Evolutionary conservation across 2,888 invertebrate genomes (phyloP).

Genomic region (Galeopsomyia nigrocyanea): DNA sequence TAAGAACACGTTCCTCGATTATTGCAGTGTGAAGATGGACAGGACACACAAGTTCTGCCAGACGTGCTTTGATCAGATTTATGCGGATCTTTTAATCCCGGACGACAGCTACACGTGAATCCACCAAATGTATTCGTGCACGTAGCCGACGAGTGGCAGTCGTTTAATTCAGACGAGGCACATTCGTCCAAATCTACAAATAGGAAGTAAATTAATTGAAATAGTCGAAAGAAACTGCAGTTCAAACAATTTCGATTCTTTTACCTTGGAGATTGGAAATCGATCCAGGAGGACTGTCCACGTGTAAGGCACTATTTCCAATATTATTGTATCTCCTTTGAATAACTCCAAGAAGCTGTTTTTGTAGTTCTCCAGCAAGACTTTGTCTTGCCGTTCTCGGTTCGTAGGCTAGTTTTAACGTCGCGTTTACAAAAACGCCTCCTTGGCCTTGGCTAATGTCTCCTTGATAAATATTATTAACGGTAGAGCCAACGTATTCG

Average conservation of each 20-base stretch:
- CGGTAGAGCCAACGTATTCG: conserved; percentile 84
- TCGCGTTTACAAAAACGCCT: conserved; percentile 88
- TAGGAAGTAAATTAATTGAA: background rate
- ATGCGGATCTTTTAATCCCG: conserved; percentile 83
- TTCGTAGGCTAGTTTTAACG: conserved; percentile 75
- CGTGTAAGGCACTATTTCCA: conserved; percentile 88
- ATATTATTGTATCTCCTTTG: conserved; percentile 88
- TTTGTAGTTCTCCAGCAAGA: conserved; percentile 83
- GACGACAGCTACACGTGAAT: conserved; percentile 82
- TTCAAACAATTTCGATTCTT: conserved; percentile 15
- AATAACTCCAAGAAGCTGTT: conserved; percentile 87
- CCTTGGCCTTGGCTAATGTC: conserved; percentile 78
- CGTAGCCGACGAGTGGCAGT: conserved; percentile 83
- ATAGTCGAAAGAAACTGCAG: background rate
- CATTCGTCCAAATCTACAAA: conserved; percentile 87
- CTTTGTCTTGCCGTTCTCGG: conserved; percentile 71
- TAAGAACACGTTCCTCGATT: conserved; percentile 89
- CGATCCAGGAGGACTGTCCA: conserved; percentile 84
- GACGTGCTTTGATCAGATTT: conserved; percentile 76
- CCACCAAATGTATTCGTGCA: conserved; percentile 90
- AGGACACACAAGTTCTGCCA: conserved; percentile 84
- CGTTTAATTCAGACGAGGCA: conserved; percentile 83
- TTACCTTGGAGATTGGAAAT: conserved; percentile 81
- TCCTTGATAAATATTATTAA: conserved; percentile 84
- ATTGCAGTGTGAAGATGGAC: conserved; percentile 84